A percentile compares a stretch with the other conserved stretches of the same genome.
Evolutionary conservation across 1,140 invertebrate genomes (phyloP).

Genomic region (Hyles vespertilio): DNA sequence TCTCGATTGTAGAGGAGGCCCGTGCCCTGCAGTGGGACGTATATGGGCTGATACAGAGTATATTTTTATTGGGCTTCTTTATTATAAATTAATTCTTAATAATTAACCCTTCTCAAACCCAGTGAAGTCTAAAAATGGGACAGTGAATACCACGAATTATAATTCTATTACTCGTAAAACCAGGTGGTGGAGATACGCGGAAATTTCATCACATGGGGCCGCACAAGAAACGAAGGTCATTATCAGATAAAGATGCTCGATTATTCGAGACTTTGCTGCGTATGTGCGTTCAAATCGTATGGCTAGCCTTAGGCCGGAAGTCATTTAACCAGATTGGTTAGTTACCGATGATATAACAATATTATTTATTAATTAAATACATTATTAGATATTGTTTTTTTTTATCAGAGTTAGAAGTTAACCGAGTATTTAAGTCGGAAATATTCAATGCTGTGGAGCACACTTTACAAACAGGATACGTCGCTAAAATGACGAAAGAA

Average conservation of each 20-base stretch:
- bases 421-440: constrained; percentile 78
- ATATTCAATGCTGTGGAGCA: constrained; percentile 75
- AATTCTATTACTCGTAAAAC: not conserved
- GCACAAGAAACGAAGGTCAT: constrained; percentile 71
- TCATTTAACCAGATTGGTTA: constrained; percentile 76
- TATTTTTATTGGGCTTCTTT: too few relatives aligned
- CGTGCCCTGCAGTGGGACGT: too few relatives aligned
- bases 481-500: constrained; percentile 47
- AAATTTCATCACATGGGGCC: constrained; percentile 78
- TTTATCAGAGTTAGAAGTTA: constrained; percentile 73
- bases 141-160: too few relatives aligned
- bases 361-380: constrained; percentile 1
- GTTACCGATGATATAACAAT: too few relatives aligned
- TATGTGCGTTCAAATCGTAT: constrained; percentile 78
- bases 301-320: constrained; percentile 78
- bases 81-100: too few relatives aligned
- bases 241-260: constrained; percentile 78
- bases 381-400: not conserved
- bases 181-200: constrained; percentile 61
- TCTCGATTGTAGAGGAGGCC: too few relatives aligned
- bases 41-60: too few relatives aligned
- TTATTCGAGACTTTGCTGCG: constrained; percentile 77
- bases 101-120: too few relatives aligned
- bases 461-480: constrained; percentile 41
- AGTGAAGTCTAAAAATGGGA: too few relatives aligned